These are phyloP conservation scores for Peribatodes rhomboidaria DNA, from an alignment of 2,888 invertebrate genomes.

Conservation along the genomic window DNA sequence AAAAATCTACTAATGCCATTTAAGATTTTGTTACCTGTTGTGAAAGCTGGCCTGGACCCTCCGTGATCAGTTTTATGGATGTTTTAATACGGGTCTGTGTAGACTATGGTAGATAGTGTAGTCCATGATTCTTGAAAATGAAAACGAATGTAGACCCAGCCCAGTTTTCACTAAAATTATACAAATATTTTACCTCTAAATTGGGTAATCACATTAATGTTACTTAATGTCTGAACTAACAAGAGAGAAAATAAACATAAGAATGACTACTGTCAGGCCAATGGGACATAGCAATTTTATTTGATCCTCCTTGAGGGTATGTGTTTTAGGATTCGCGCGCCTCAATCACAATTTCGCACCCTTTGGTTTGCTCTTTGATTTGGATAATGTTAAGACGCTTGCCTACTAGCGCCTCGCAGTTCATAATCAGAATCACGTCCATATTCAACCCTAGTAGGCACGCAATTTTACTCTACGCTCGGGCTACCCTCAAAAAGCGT, in stretches of 20 bases:
- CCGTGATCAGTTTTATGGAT: conserved; percentile 1
- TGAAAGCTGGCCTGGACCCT: conserved; percentile 60
- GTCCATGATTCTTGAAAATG: conserved; percentile 58
- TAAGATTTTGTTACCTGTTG: conserved; percentile 52
- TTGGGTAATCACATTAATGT: background rate
- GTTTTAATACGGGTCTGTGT: conserved; percentile 10
- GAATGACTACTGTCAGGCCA: background rate
- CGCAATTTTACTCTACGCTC: background rate
- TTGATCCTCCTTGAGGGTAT: background rate
- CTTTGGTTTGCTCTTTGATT: background rate
- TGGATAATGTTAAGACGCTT: background rate
- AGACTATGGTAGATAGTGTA: conserved; percentile 38
- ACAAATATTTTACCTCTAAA: conserved; percentile 32
- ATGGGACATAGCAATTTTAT: background rate
- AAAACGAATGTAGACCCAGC: conserved; percentile 56
- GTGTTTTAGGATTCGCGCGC: background rate
- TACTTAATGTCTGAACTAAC: conserved; percentile 1
- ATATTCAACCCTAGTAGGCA: too few species aligned
- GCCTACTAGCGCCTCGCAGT: too few species aligned
- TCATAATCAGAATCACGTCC: too few species aligned
- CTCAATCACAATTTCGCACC: background rate
- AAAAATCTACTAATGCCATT: background rate
- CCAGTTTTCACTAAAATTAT: conserved; percentile 64
- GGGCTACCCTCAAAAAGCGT: background rate
- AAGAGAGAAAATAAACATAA: background rate